Conservation (phyloP, 53 echinoderm and acorn worm species). For the Paelopatides confundens region DNA sequence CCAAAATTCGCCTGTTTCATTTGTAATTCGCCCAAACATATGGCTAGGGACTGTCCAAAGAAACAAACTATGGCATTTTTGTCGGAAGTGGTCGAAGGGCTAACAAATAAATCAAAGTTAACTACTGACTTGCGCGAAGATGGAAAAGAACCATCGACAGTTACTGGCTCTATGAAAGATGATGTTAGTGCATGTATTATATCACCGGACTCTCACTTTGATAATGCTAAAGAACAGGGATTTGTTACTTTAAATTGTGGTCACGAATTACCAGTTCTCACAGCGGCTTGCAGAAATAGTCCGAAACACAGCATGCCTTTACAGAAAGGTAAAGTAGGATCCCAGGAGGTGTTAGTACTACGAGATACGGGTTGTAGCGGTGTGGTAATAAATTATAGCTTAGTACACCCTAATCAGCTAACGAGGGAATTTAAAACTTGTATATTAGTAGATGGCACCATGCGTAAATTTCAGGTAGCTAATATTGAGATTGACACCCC, state of each 20-base stretch:
- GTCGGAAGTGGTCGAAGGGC: too few relatives aligned
- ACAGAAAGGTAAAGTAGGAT: not conserved
- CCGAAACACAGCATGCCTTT: too few relatives aligned
- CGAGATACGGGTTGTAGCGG: conserved; percentile 44
- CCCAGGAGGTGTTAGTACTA: not conserved
- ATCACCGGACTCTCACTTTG: too few relatives aligned
- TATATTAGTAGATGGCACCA: conserved; percentile 18
- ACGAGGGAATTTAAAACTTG: not conserved
- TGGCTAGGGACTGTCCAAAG: conserved; percentile 14
- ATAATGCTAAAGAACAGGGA: too few relatives aligned
- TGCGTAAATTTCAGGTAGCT: not conserved
- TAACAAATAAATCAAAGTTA: too few relatives aligned
- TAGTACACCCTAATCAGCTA: not conserved
- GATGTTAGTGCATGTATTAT: too few relatives aligned
- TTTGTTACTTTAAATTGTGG: conserved; percentile 15
- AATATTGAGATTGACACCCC: not conserved
- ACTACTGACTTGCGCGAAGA: too few relatives aligned
- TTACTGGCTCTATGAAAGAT: too few relatives aligned
- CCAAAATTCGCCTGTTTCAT: conserved; percentile 30
- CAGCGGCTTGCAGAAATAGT: not conserved
- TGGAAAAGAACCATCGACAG: too few relatives aligned
- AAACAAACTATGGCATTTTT: not conserved
- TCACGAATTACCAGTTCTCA: not conserved
- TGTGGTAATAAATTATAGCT: not conserved
- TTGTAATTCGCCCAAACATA: not conserved